Evolutionary conservation across 1,140 invertebrate species (phyloP).

Genomic region (Oncopeltus fasciatus): DNA sequence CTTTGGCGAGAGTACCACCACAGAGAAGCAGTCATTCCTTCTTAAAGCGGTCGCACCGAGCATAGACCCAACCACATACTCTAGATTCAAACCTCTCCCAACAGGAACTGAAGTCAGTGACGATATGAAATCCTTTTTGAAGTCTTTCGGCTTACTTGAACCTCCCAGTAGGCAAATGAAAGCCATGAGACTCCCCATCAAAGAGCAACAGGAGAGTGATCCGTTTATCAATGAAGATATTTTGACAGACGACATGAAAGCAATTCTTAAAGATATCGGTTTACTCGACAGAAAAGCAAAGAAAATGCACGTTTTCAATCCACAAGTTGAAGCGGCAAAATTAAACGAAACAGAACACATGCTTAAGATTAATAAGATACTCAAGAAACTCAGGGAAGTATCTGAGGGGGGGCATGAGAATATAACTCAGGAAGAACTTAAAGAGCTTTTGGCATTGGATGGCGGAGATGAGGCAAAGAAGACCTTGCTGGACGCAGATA

Average conservation of each 20-base stretch:
- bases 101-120: constrained; percentile 26
- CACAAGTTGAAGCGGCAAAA: constrained; percentile 26
- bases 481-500: not conserved
- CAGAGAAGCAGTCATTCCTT: not conserved
- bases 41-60: constrained; percentile 17
- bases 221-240: constrained; percentile 28
- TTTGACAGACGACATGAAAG: constrained; percentile 35
- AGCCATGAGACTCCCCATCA: constrained; percentile 5
- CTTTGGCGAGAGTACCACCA: constrained; percentile 16
- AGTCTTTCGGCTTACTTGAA: constrained; percentile 37
- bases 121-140: constrained; percentile 41
- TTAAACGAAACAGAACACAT: constrained; percentile 29
- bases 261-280: constrained; percentile 37
- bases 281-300: constrained; percentile 9
- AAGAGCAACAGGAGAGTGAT: not conserved
- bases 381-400: constrained; percentile 33
- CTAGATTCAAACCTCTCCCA: constrained; percentile 42
- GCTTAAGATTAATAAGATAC: constrained; percentile 32
- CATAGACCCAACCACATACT: constrained; percentile 33
- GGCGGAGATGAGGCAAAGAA: not conserved
- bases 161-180: constrained; percentile 12
- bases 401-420: constrained; percentile 28
- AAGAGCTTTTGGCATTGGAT: constrained; percentile 27
- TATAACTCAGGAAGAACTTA: constrained; percentile 28
- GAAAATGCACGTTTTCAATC: constrained; percentile 34